Conservation (phyloP, 2,888 invertebrate genomes). For the Piscicola geometra region DNA sequence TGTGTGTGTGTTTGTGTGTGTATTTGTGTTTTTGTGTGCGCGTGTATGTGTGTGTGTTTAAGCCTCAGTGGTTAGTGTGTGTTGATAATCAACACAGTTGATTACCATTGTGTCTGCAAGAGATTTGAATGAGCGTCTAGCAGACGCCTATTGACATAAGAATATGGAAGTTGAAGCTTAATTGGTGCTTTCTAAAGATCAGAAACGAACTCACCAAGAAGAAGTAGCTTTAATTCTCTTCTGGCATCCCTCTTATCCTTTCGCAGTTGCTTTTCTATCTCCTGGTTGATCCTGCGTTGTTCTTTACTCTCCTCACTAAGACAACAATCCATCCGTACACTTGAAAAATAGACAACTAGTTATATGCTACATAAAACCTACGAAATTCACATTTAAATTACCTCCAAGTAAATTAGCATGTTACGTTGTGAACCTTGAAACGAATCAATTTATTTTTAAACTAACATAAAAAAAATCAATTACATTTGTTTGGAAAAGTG, state of each 20-base stretch:
- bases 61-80: no score
- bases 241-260: constrained; percentile 99
- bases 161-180: no score
- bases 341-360: constrained; percentile 6
- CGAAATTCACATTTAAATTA: constrained; percentile 1
- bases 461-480: no score
- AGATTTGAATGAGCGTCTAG: neutral
- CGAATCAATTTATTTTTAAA: no score
- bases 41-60: no score
- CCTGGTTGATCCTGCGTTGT: constrained; percentile 99
- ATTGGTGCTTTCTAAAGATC: neutral
- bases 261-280: constrained; percentile 98
- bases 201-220: constrained; percentile 72
- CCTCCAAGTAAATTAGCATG: constrained; percentile 7
- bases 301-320: constrained; percentile 99
- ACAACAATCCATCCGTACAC: constrained; percentile 91
- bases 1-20: no score
- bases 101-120: neutral
- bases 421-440: constrained; percentile 11
- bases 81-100: no score
- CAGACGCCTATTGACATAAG: neutral
- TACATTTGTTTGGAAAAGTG: no score
- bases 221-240: constrained; percentile 85
- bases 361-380: constrained; percentile 18
- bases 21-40: no score